phyloP scores from a whole-genome alignment of 1,140 invertebrate species.

The Pogonognathellus flavescens region DNA sequence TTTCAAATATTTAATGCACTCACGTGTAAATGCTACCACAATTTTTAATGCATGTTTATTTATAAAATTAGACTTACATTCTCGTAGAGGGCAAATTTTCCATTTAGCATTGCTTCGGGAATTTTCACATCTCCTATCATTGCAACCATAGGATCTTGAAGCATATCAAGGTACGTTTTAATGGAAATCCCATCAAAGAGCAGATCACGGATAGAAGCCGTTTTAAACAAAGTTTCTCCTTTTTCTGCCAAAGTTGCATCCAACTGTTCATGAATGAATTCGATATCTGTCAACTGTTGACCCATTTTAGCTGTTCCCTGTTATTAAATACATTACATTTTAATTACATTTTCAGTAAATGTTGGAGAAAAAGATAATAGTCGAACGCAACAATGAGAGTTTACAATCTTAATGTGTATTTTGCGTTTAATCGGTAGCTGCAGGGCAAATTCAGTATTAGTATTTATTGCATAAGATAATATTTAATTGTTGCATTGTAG shows the following conservation, averaged over 20 bases:
- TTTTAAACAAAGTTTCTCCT: constrained; percentile 52
- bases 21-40: neutral
- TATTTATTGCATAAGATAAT: neutral
- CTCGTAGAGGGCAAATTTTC: constrained; percentile 57
- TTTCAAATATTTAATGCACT: too few relatives aligned
- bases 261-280: constrained; percentile 37
- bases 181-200: constrained; percentile 57
- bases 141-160: constrained; percentile 51
- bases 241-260: constrained; percentile 37
- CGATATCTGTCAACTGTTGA: constrained; percentile 26
- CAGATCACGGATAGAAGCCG: constrained; percentile 24
- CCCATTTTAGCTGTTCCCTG: constrained; percentile 43
- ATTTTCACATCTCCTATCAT: constrained; percentile 39
- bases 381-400: too few relatives aligned
- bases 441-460: neutral
- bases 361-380: neutral
- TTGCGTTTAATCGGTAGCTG: neutral
- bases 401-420: too few relatives aligned
- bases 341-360: neutral
- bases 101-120: constrained; percentile 25
- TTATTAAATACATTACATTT: neutral
- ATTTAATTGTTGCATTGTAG: too few relatives aligned
- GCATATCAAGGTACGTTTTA: constrained; percentile 45
- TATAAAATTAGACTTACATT: constrained; percentile 23
- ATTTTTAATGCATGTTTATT: neutral